These are phyloP conservation scores for Monopis laevigella DNA, from an alignment of 2,888 invertebrate species.

Conservation along the genomic window DNA sequence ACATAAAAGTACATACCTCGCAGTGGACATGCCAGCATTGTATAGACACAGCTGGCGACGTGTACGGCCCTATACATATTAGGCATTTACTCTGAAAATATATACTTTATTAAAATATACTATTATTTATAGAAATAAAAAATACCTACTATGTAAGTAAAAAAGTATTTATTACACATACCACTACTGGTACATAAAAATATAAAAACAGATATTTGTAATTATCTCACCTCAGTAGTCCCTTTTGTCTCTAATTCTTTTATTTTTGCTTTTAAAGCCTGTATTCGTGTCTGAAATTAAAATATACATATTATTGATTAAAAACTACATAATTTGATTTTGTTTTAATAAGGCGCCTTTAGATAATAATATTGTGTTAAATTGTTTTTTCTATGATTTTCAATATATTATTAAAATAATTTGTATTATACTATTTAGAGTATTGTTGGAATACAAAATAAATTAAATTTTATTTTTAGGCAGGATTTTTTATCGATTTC, in stretches of 20 bases:
- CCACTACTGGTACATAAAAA: background rate
- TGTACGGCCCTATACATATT: slow-evolving; percentile 88
- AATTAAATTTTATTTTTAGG: too few relatives aligned
- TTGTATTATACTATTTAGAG: too few relatives aligned
- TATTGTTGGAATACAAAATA: too few relatives aligned
- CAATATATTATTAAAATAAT: too few relatives aligned
- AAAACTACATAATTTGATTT: too few relatives aligned
- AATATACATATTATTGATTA: too few relatives aligned
- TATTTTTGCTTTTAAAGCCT: slow-evolving; percentile 80
- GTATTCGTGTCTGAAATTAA: slow-evolving; percentile 46
- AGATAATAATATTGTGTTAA: too few relatives aligned
- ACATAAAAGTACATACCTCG: slow-evolving; percentile 55
- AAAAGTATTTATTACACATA: slow-evolving; percentile 5
- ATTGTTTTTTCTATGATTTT: too few relatives aligned
- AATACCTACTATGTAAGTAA: background rate
- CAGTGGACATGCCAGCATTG: slow-evolving; percentile 98
- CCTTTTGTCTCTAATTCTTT: slow-evolving; percentile 74
- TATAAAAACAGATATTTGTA: background rate
- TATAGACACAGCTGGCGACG: slow-evolving; percentile 89
- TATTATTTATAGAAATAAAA: background rate
- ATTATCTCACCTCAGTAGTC: slow-evolving; percentile 37
- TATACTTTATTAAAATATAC: background rate
- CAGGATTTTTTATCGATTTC: too few relatives aligned
- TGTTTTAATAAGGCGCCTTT: too few relatives aligned
- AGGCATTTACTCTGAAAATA: slow-evolving; percentile 79